Evolutionary conservation across 1,140 invertebrate genomes (phyloP).

Genomic region (Calycopis cecrops): DNA sequence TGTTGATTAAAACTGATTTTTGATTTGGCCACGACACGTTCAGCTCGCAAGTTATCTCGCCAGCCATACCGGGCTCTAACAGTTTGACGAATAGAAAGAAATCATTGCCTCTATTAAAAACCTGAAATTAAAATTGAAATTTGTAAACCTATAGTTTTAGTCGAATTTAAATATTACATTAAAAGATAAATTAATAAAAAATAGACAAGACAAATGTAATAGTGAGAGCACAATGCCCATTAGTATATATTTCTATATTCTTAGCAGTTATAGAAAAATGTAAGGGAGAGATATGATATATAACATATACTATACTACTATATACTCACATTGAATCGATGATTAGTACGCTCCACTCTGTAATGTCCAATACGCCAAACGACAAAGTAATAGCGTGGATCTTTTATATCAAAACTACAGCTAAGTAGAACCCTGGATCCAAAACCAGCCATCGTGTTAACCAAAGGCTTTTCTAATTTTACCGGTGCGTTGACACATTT

Average conservation of each 20-base stretch:
- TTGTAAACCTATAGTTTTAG: too few relatives aligned
- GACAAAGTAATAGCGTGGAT: slow-evolving; percentile 27
- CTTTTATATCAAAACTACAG: slow-evolving; percentile 27
- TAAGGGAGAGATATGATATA: too few relatives aligned
- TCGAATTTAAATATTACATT: too few relatives aligned
- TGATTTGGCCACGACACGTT: slow-evolving; percentile 23
- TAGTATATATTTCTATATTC: too few relatives aligned
- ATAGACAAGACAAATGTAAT: too few relatives aligned
- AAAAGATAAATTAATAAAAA: too few relatives aligned
- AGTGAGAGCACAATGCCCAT: too few relatives aligned
- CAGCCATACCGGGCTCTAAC: slow-evolving; percentile 31
- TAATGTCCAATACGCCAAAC: slow-evolving; percentile 35
- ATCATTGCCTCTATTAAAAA: slow-evolving; percentile 26
- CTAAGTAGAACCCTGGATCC: slow-evolving; percentile 24
- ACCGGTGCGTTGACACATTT: slow-evolving; percentile 7
- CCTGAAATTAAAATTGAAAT: slow-evolving; percentile 23
- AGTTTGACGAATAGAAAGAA: slow-evolving; percentile 31
- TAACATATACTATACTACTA: too few relatives aligned
- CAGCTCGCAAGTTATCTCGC: slow-evolving; percentile 30
- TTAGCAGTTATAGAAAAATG: too few relatives aligned
- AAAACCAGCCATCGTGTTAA: slow-evolving; percentile 25
- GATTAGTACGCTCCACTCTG: slow-evolving; percentile 33
- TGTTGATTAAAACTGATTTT: slow-evolving; percentile 26
- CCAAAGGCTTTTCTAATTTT: slow-evolving; percentile 20
- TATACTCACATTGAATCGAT: slow-evolving; percentile 33